phyloP scores from a whole-genome alignment of 2,113 vertebrate species.

The Gallinago jamesoni region DNA sequence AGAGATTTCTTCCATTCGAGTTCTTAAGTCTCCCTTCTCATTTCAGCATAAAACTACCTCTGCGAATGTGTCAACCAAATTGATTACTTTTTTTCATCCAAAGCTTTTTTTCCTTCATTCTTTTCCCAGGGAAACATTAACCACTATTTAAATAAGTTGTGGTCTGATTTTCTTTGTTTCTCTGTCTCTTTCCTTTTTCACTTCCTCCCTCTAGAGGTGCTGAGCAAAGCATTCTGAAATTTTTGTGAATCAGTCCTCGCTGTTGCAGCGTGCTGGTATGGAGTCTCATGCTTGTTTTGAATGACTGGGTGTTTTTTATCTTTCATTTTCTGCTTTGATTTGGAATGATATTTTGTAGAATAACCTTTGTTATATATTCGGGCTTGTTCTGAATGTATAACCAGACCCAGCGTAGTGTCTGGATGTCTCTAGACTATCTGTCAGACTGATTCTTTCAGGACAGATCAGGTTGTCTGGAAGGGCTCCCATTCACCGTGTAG shows the following conservation, averaged over 20 bases:
- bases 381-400: background rate
- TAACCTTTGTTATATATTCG: background rate
- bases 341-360: background rate
- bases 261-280: background rate
- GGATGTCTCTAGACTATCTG: background rate
- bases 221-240: background rate
- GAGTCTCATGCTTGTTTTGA: background rate
- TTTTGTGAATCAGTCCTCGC: background rate
- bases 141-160: background rate
- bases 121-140: background rate
- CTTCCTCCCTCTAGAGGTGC: background rate
- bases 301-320: background rate
- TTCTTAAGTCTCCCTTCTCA: background rate
- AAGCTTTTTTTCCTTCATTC: background rate
- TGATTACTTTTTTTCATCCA: background rate
- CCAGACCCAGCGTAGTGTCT: background rate
- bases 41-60: background rate
- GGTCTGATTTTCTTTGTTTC: background rate
- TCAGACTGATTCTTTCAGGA: background rate
- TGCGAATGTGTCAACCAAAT: background rate
- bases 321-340: background rate
- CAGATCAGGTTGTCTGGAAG: conserved; percentile 8
- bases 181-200: no score
- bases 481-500: background rate
- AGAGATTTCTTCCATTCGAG: background rate